Conservation (phyloP, 1,140 invertebrate genomes). For the Hylaeus volcanicus region DNA sequence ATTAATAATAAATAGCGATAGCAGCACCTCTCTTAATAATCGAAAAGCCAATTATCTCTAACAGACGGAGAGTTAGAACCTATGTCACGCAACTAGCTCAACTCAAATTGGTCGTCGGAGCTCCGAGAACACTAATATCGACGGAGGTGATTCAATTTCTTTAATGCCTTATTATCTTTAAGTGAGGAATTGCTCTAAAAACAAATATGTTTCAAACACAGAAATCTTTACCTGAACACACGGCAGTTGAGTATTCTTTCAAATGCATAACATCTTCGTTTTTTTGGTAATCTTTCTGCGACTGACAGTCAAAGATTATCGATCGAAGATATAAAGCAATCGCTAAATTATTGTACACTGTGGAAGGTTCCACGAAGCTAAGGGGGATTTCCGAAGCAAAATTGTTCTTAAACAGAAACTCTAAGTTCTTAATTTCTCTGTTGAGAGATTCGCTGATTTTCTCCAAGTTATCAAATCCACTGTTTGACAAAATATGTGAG, state of each 20-base stretch:
- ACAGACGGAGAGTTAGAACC: no score
- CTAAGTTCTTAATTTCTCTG: slow-evolving; percentile 49
- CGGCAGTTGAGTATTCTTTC: slow-evolving; percentile 70
- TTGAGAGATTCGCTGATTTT: slow-evolving; percentile 41
- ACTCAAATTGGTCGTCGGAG: no score
- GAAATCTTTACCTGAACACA: slow-evolving; percentile 65
- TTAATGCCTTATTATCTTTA: no score
- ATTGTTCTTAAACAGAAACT: slow-evolving; percentile 33
- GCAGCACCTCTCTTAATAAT: no score
- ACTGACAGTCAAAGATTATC: slow-evolving; percentile 16
- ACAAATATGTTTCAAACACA: neutral
- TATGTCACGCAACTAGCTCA: no score
- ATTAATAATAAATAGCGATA: neutral
- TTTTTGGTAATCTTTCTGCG: neutral
- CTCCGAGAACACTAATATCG: no score
- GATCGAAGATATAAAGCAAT: slow-evolving; percentile 61
- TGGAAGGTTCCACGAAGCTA: slow-evolving; percentile 25
- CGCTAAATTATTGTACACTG: slow-evolving; percentile 47
- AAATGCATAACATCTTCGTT: slow-evolving; percentile 48
- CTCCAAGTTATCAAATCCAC: slow-evolving; percentile 27
- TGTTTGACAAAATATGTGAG: slow-evolving; percentile 34
- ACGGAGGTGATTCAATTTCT: no score
- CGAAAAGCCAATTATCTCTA: no score
- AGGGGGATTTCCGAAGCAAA: slow-evolving; percentile 35
- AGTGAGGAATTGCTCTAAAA: no score